Percentiles rank a stretch among this genome's conserved stretches.
These are phyloP conservation scores for Megalonaias nervosa DNA, from an alignment of 1,140 invertebrate genomes.

Conservation along the genomic window DNA sequence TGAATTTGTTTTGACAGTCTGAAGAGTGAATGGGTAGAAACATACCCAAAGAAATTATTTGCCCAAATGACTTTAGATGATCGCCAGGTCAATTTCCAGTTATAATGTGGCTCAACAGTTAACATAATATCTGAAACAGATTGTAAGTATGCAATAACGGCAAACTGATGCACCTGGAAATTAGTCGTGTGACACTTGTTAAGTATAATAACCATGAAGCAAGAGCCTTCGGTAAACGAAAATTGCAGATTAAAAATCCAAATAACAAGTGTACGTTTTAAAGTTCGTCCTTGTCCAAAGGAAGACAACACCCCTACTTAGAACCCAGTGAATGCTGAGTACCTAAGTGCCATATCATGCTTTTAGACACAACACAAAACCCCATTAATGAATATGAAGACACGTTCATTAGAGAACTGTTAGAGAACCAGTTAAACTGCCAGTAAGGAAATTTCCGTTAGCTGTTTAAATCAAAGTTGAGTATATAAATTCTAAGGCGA, in stretches of 20 bases:
- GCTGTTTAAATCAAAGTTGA: conserved; percentile 3
- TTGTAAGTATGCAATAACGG: no score
- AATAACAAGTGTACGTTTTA: no score
- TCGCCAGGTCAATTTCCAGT: conserved; percentile 5
- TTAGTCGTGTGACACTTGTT: background rate
- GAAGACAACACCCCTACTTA: no score
- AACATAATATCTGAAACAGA: conserved; percentile 4
- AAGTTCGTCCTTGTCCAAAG: no score
- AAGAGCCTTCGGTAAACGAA: no score
- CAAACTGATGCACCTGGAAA: background rate
- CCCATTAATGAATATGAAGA: no score
- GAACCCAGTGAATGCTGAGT: no score
- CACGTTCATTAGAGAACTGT: background rate
- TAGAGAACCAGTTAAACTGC: conserved; percentile 17
- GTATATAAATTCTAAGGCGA: conserved; percentile 35
- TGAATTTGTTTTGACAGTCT: background rate
- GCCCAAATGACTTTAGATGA: no score
- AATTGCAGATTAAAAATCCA: no score
- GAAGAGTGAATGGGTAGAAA: background rate
- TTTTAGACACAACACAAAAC: no score
- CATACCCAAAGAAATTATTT: background rate
- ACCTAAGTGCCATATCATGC: no score
- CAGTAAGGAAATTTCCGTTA: conserved; percentile 7
- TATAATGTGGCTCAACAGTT: conserved; percentile 3
- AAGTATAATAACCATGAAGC: background rate